These are phyloP conservation scores for Microcebus jonahi DNA, from an alignment of 2,113 vertebrate species.

Conservation along the genomic window DNA sequence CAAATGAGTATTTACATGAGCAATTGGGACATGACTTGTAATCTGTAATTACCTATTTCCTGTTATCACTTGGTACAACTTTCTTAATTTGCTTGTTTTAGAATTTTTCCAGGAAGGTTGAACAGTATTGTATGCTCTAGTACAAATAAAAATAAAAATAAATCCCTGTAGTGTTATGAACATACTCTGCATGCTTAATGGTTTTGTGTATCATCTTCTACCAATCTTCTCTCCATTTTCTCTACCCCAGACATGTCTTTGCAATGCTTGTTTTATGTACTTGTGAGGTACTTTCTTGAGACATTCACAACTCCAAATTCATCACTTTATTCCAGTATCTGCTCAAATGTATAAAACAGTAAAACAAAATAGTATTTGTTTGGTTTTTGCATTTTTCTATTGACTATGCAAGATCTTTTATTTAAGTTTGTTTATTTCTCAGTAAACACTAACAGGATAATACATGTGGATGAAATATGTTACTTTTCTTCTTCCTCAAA, in stretches of 20 bases:
- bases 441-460: constrained; percentile 20
- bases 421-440: constrained; percentile 50
- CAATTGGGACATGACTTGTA: not conserved
- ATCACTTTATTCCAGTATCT: not conserved
- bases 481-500: not conserved
- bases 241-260: not conserved
- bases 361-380: not conserved
- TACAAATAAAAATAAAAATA: not conserved
- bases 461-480: not conserved
- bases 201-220: not conserved
- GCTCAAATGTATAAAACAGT: not conserved
- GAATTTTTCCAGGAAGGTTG: not conserved
- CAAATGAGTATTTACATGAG: not conserved
- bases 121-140: not conserved
- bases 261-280: too few species aligned
- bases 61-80: not conserved
- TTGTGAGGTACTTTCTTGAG: not conserved
- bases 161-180: not conserved
- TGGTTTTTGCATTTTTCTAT: not conserved
- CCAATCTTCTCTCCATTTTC: not conserved
- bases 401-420: not conserved
- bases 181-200: not conserved
- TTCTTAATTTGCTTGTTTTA: not conserved
- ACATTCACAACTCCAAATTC: accelerated
- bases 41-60: not conserved